Conservation (phyloP, 37 sponge, comb jelly and placozoan genomes). For the Halichondria panicea region DNA sequence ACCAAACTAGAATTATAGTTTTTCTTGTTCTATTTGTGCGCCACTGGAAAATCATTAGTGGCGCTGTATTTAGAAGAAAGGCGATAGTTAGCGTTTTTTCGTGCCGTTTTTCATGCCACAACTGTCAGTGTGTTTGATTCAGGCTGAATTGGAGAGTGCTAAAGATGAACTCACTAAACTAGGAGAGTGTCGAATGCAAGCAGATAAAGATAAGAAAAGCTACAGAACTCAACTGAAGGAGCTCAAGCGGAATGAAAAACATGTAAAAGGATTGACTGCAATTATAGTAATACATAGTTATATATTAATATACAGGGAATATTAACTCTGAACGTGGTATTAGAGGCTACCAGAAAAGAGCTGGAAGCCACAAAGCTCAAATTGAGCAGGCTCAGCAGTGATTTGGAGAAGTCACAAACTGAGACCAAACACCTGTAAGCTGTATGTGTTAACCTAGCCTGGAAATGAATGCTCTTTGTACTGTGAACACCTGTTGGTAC, state of each 20-base stretch:
- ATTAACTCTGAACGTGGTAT: not conserved
- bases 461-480: too few species aligned
- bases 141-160: not conserved
- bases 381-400: too few species aligned
- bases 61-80: too few species aligned
- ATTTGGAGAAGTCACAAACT: too few species aligned
- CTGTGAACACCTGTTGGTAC: too few species aligned
- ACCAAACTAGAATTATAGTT: too few species aligned
- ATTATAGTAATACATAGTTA: not conserved
- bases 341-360: constrained; percentile 12
- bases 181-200: not conserved
- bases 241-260: not conserved
- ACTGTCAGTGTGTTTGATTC: too few species aligned
- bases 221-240: not conserved
- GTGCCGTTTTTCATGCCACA: not conserved
- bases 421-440: too few species aligned
- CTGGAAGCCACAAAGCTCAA: not conserved
- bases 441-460: too few species aligned
- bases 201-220: not conserved
- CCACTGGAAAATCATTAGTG: too few species aligned
- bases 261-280: not conserved
- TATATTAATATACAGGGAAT: not conserved
- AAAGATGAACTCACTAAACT: not conserved
- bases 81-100: too few species aligned
- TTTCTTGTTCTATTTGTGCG: too few species aligned